Conservation (phyloP, 2,888 invertebrate species). For the Hyppa rectilinea region DNA sequence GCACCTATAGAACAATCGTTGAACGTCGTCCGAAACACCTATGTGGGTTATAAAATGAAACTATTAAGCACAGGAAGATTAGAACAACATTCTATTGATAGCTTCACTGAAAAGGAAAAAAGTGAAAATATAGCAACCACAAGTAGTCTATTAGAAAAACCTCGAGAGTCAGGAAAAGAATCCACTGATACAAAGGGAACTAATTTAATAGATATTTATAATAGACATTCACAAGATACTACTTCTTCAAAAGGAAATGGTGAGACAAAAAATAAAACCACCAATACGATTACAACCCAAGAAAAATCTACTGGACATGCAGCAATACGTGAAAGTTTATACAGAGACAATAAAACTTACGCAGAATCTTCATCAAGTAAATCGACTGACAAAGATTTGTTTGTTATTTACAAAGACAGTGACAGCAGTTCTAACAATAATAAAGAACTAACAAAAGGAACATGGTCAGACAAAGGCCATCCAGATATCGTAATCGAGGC, state of each 20-base stretch:
- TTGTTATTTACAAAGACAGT: constrained; percentile 81
- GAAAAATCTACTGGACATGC: constrained; percentile 59
- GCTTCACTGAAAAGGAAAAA: constrained; percentile 56
- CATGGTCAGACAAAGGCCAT: constrained; percentile 58
- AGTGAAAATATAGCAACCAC: constrained; percentile 40
- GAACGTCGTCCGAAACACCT: constrained; percentile 74
- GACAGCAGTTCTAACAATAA: constrained; percentile 65
- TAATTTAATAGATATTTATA: constrained; percentile 77
- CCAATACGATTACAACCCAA: constrained; percentile 18
- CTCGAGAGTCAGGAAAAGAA: constrained; percentile 33
- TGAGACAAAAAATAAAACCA: constrained; percentile 51
- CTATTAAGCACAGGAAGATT: constrained; percentile 73
- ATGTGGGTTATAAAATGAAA: constrained; percentile 80
- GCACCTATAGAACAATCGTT: constrained; percentile 77
- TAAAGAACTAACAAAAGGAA: constrained; percentile 52
- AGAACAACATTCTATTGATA: constrained; percentile 78
- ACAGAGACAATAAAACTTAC: constrained; percentile 51
- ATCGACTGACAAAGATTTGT: constrained; percentile 77
- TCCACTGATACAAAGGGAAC: constrained; percentile 43
- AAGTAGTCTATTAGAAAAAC: constrained; percentile 19
- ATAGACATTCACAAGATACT: constrained; percentile 68
- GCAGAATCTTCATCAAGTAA: constrained; percentile 63
- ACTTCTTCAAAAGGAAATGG: constrained; percentile 70
- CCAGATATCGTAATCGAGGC: constrained; percentile 65
- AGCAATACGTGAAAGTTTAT: constrained; percentile 48